Evolutionary conservation across 2,113 vertebrate genomes (phyloP).

Genomic region (Sus scrofa): T2T-Sscrofa CM000830.6:12872001-12872500

Average conservation of each 20-base stretch:
- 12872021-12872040: not conserved
- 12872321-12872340: not conserved
- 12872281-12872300: not conserved
- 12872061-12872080: constrained; percentile 67
- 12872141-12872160: constrained; percentile 76
- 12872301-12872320: not conserved
- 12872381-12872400: not conserved
- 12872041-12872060: not conserved
- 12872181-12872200: not conserved
- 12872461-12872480: not conserved
- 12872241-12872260: not conserved
- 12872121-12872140: constrained; percentile 34
- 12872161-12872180: constrained; percentile 57
- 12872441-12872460: not conserved
- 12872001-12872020: not conserved
- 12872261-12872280: not conserved
- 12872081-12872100: constrained; percentile 30
- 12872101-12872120: constrained; percentile 67
- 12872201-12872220: not conserved
- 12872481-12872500: not conserved
- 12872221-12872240: constrained; percentile 4
- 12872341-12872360: not conserved
- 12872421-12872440: not conserved
- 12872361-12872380: not conserved
- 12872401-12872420: not conserved